Base-by-base conservation (phyloP, 2,888 invertebrate species). In the Stramonita haemastoma region DNA sequence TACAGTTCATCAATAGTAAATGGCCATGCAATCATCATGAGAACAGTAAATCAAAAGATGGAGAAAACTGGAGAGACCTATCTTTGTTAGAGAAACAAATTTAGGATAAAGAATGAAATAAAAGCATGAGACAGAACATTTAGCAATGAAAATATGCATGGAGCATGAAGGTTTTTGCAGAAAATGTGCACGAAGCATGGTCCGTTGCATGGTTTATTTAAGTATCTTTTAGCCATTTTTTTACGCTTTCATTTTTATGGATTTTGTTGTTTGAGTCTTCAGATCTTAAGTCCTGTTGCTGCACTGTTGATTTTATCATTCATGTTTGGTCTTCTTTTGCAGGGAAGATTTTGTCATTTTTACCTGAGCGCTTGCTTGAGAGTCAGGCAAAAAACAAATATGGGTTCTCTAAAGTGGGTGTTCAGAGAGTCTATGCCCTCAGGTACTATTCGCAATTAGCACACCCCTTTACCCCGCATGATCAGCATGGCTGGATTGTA, bases 381-480 rank as follows among this genome's bases (percentile, higher is more conserved):
- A 60, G 84, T 13, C 77, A 87, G 32, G 46, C 34, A 57, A 89
- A 86, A 77, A 87, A 90, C 86, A 90, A 90, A 88, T 90, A 91
- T 87, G 90, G 90, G 32, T 90, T 93, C 66, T 92, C 93, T 29
- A 91, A 89, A 66, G 92, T 93, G 87, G 93, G 94, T 83, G 90
- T 92, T 89, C 92, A 92, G 70, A 93, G 93, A 91, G 91, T 94
- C n/a, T 90, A 93, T 60, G 90, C 92, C 81, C 90, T 94, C 89
- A 94, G 94, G 94, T 94, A 94, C 56, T 22, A 22, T 66, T 34
- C 34, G 8, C 19, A 26, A 26, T 73, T n/a, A 73, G 73, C 8
- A 13, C 60, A 60, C 19, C 8, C 22, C 11, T n/a, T 73, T n/a
- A n/a, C 73, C n/a, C 73, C n/a, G 73, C n/a, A 73, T 73, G 73